Evolutionary conservation across 2,888 invertebrate genomes (phyloP), one percentile per base, ranked within the genome.

Genomic region (Papilio gigon): DNA sequence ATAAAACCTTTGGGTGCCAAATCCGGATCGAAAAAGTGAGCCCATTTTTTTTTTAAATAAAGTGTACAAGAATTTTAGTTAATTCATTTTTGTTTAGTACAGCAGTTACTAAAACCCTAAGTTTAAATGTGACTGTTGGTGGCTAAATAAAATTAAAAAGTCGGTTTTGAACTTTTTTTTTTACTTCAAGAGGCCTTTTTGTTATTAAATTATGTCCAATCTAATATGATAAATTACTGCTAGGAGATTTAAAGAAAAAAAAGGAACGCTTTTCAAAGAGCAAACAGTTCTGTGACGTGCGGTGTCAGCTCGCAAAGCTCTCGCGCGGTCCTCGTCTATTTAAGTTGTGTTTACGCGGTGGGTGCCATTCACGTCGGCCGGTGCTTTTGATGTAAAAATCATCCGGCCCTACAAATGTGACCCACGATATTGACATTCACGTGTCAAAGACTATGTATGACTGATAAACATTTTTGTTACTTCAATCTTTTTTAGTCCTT

Each of bases 361-460:
- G 76, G 81, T 81, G 82, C 75, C 80, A 82, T 79, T 80, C 81
- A 82, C 77, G 81, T 79, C 76, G 77, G 77, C 77, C 73, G 72
- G 76, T 80, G 75, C 85, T 86, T 89, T 90, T 90, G 90, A 91
- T 90, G 86, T 89, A 83, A 86, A 87, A 90, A 83, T 86, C 86
- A 88, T 86, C 80, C 76, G 77, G 79, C 83, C 80, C 81, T 79
- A 71, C 80, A 78, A 78, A 78, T 84, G 83, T 82, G 83, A 82
- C 77, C 74, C 79, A 77, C 79, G 85, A 89, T 90, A 88, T 90
- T 90, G 86, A 89, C 90, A 84, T 27, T 27, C n/a, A 27, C n/a
- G 27, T 50, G 27, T 8, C 27, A 50, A 50, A 50, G 14, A 50
- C 50, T 50, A 22, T 22, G 44, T 11, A n/a, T 47, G 4, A 47